These are phyloP conservation scores for Cherax quadricarinatus DNA, from an alignment of 1,140 invertebrate species.

Conservation along the genomic window DNA sequence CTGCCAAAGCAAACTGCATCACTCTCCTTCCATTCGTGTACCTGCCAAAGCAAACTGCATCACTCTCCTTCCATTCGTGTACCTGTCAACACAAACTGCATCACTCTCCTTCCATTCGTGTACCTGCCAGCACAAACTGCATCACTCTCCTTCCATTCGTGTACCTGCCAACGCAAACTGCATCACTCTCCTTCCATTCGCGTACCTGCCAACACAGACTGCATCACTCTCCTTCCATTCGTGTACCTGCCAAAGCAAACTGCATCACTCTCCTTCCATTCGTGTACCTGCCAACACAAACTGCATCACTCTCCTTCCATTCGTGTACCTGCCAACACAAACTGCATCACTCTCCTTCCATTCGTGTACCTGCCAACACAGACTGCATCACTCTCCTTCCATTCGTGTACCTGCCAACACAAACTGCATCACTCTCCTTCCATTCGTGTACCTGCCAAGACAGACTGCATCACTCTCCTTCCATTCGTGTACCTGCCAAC, in stretches of 20 bases:
- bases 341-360: constrained; percentile 35
- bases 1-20: background rate
- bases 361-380: constrained; percentile 46
- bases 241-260: too few relatives aligned
- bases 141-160: constrained; percentile 55
- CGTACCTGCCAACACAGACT: too few relatives aligned
- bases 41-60: background rate
- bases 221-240: too few relatives aligned
- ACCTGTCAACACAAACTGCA: constrained; percentile 12
- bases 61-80: constrained; percentile 56
- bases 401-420: constrained; percentile 50
- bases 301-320: constrained; percentile 39
- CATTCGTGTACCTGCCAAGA: constrained; percentile 53
- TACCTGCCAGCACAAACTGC: constrained; percentile 20
- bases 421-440: constrained; percentile 23
- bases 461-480: constrained; percentile 12
- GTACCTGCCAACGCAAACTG: constrained; percentile 19
- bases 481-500: constrained; percentile 55
- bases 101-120: constrained; percentile 58
- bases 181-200: background rate
- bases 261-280: too few relatives aligned
- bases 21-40: constrained; percentile 59
- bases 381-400: constrained; percentile 27
- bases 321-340: constrained; percentile 45
- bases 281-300: too few relatives aligned